Base-by-base conservation (phyloP, 2,888 invertebrate genomes). In the Mythimna impura region DNA sequence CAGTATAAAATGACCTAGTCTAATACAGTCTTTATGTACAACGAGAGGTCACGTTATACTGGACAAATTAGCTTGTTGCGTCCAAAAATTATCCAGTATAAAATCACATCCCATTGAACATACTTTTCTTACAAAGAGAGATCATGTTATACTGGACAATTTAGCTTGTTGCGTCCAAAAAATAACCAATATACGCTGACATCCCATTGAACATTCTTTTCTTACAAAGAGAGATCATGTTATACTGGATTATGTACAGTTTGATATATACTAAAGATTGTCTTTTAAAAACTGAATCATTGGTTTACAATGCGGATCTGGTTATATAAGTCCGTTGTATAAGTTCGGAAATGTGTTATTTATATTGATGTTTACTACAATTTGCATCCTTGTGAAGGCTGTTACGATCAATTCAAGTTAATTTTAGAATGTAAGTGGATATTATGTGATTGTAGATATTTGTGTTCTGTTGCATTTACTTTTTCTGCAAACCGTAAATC, bases 281-380 rank as follows among this genome's bases (percentile, higher is more conserved):
- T 47, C 47, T 47, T 47, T 50, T 17, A 7, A 10, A 34, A 62
- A 25, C 50, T 68, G 77, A 69, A 55, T 70, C 57, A 63, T 43
- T 69, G 25, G n/a, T n/a, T 12, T 2, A 71, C 54, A 71, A 76
- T 61, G 72, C 76, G 78, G 76, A 76, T 76, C 64, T 76, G 0
- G 22, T 78, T 40, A 73, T 50, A 57, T 52, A 78, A 77, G 34
- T 8, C 0, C 3, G 70, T 76, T 77, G 63, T 71, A 47, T 77
- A 78, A 76, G 30, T 54, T 78, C 60, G 60, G 17, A 78, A 78
- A 60, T 60, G 43, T 54, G 36, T 25, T 78, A 43, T 65, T 78
- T 71, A 71, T 60, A 54, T 76, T 47, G 64, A 52, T 55, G 22
- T 76, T 76, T 71, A 76, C 47, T 65, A 60, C 64, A 65, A 76